phyloP scores from a whole-genome alignment of 1,140 invertebrate genomes.

The Lepidurus arcticus region DNA sequence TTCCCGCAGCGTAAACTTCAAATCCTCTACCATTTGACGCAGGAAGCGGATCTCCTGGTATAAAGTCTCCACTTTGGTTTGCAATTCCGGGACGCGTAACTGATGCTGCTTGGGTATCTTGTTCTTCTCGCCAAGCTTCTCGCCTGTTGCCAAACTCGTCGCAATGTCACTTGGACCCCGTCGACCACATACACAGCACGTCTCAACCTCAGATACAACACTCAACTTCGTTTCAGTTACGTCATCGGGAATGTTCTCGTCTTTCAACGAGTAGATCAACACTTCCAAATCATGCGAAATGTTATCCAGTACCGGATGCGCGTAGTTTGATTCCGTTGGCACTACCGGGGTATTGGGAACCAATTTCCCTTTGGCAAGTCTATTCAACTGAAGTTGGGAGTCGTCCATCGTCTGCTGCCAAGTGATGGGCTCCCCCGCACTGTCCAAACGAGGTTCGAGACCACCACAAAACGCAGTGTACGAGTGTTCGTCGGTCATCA shows the following conservation, averaged over 20 bases:
- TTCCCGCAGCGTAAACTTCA: neutral
- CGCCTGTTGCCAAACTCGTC: neutral
- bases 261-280: neutral
- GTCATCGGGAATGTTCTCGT: neutral
- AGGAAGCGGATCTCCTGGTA: conserved; percentile 8
- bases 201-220: neutral
- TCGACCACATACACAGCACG: neutral
- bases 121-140: neutral
- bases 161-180: neutral
- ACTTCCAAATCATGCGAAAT: neutral
- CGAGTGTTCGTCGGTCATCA: conserved; percentile 13
- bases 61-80: conserved; percentile 3
- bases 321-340: neutral
- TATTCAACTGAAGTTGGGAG: neutral
- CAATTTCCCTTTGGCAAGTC: too few relatives aligned
- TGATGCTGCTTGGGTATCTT: neutral
- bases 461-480: neutral
- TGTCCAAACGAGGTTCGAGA: conserved; percentile 6
- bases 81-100: neutral
- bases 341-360: neutral
- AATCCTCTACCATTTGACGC: neutral
- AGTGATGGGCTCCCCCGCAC: conserved; percentile 1
- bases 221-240: neutral
- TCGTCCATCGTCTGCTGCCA: neutral
- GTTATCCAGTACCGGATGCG: neutral